Percentiles rank a stretch among this genome's conserved stretches.
These are phyloP conservation scores for Pyrrhura leucotis DNA, from an alignment of 2,797 vertebrate genomes.

Conservation along the genomic window DNA sequence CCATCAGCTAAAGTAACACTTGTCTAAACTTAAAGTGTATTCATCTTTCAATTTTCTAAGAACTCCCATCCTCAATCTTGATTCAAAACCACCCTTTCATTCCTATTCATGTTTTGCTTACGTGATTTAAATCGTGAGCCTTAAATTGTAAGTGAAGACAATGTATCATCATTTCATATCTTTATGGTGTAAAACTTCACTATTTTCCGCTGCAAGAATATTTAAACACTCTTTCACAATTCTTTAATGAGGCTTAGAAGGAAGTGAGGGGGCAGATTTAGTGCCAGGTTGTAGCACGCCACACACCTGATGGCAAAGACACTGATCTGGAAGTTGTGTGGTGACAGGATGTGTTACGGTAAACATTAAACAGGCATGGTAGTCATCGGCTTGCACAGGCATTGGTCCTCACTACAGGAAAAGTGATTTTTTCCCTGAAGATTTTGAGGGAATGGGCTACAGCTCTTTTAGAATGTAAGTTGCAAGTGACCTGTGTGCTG, in stretches of 20 bases:
- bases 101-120: neutral
- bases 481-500: neutral
- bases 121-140: neutral
- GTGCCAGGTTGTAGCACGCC: accelerated
- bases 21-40: neutral
- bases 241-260: neutral
- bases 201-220: neutral
- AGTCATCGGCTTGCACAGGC: accelerated
- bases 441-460: neutral
- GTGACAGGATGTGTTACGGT: neutral
- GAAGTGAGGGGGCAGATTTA: neutral
- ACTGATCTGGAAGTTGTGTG: neutral
- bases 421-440: neutral
- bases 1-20: neutral
- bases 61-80: neutral
- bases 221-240: neutral
- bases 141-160: neutral
- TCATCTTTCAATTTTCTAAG: neutral
- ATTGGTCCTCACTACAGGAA: neutral
- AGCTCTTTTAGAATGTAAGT: neutral
- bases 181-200: neutral
- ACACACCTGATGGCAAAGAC: accelerated
- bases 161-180: neutral
- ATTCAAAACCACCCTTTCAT: neutral
- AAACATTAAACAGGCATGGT: neutral